phyloP scores from a whole-genome alignment of 2,797 vertebrate species.

The Dromococcyx pavoninus region DNA sequence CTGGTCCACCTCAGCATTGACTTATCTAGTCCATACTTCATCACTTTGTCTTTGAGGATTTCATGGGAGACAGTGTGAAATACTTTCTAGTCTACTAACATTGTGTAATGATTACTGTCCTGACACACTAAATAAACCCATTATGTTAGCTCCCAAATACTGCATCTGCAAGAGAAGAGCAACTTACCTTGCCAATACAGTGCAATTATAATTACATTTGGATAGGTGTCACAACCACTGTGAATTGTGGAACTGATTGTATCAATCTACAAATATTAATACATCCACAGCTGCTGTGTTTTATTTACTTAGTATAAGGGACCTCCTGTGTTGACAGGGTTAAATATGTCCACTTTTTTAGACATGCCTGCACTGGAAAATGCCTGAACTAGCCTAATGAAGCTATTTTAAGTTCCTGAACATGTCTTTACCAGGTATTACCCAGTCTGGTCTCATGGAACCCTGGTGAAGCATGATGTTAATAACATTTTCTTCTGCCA shows the following conservation, averaged over 20 bases:
- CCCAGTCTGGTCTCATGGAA: background rate
- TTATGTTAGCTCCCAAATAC: background rate
- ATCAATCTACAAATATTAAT: background rate
- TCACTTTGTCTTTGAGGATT: background rate
- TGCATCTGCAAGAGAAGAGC: background rate
- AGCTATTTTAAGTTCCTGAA: background rate
- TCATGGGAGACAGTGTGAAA: background rate
- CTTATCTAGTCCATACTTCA: background rate
- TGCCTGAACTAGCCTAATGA: background rate
- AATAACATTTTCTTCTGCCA: background rate
- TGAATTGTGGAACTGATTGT: background rate
- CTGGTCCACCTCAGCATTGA: background rate
- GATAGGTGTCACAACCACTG: rapidly evolving
- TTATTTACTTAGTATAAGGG: background rate
- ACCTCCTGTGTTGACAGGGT: background rate
- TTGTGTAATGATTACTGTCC: background rate
- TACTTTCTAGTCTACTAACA: background rate
- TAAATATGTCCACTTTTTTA: background rate
- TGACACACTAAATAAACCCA: rapidly evolving
- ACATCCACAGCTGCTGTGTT: background rate
- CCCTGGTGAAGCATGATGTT: rapidly evolving
- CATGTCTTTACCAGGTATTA: background rate
- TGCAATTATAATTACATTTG: background rate
- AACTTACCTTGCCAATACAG: background rate
- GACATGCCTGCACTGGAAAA: background rate